Evolutionary conservation across 1,140 invertebrate genomes (phyloP).

Genomic region (Drosophila ohnishii): DNA sequence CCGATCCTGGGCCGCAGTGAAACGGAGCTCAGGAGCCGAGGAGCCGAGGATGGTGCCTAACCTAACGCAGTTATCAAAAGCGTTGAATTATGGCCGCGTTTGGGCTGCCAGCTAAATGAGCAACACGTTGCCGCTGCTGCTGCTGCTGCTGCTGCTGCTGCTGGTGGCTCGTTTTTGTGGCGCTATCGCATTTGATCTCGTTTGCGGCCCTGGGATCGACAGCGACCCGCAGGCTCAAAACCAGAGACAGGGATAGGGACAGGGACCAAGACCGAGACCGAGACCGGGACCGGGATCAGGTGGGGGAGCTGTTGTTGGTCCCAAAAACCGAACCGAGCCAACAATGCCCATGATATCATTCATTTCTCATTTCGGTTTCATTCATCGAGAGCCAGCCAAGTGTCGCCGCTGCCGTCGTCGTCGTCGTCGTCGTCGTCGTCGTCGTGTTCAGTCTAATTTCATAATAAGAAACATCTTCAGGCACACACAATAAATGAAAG

Average conservation of each 20-base stretch:
- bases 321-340: slow-evolving; percentile 41
- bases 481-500: slow-evolving; percentile 61
- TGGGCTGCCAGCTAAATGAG: slow-evolving; percentile 75
- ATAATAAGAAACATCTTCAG: slow-evolving; percentile 79
- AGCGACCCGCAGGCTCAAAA: slow-evolving; percentile 59
- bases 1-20: slow-evolving; percentile 50
- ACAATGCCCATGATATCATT: slow-evolving; percentile 78
- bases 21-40: slow-evolving; percentile 1
- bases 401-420: slow-evolving; percentile 48
- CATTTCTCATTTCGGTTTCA: slow-evolving; percentile 78
- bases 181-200: slow-evolving; percentile 83
- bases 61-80: slow-evolving; percentile 80
- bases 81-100: slow-evolving; percentile 76
- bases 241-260: slow-evolving; percentile 16
- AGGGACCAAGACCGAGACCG: neutral
- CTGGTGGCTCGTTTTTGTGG: slow-evolving; percentile 67
- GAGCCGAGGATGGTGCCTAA: slow-evolving; percentile 25
- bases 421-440: slow-evolving; percentile 20
- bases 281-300: neutral
- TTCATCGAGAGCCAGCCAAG: slow-evolving; percentile 75
- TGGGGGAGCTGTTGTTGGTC: slow-evolving; percentile 2
- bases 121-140: slow-evolving; percentile 61
- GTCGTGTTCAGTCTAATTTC: slow-evolving; percentile 74
- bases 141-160: slow-evolving; percentile 25
- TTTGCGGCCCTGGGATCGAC: slow-evolving; percentile 66